Evolutionary conservation across 2,888 invertebrate species (phyloP), one percentile per base, ranked within the genome.

Genomic region (Pyralis farinalis): DNA sequence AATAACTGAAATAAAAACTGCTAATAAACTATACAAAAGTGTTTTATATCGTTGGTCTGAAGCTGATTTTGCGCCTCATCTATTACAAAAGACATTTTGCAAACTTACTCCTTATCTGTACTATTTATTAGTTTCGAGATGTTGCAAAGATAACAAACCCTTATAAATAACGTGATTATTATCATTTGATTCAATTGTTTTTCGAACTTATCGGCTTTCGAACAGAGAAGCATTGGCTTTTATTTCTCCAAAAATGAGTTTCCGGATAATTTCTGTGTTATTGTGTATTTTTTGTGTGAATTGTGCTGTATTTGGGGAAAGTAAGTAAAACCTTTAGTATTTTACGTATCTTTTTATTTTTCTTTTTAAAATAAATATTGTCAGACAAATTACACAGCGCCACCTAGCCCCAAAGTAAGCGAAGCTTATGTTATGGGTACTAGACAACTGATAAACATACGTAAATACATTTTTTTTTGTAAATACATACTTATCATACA

Each of bases 321-420:
- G 63, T 63, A 33, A 57, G 63, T 55, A 1, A 9, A 9, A 33
- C 7, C 16, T 6, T 12, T 27, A 7, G 30, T n/a, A 28, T n/a
- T 20, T 6, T 12, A 9, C 25, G 12, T 21, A 11, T 29, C 35
- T n/a, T n/a, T n/a, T n/a, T n/a, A n/a, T n/a, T n/a, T n/a, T n/a
- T n/a, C n/a, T n/a, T n/a, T n/a, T n/a, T n/a, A n/a, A n/a, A n/a
- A n/a, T n/a, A n/a, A n/a, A n/a, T n/a, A n/a, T n/a, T n/a, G n/a
- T n/a, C n/a, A n/a, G n/a, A n/a, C n/a, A n/a, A n/a, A n/a, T n/a
- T n/a, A n/a, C n/a, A n/a, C n/a, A n/a, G n/a, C n/a, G n/a, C n/a
- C n/a, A n/a, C n/a, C n/a, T n/a, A n/a, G n/a, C n/a, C n/a, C n/a
- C n/a, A n/a, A n/a, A n/a, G n/a, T n/a, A n/a, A n/a, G n/a, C n/a